phyloP scores from a whole-genome alignment of 2,888 invertebrate genomes.

The Dendrolimus houi region DNA sequence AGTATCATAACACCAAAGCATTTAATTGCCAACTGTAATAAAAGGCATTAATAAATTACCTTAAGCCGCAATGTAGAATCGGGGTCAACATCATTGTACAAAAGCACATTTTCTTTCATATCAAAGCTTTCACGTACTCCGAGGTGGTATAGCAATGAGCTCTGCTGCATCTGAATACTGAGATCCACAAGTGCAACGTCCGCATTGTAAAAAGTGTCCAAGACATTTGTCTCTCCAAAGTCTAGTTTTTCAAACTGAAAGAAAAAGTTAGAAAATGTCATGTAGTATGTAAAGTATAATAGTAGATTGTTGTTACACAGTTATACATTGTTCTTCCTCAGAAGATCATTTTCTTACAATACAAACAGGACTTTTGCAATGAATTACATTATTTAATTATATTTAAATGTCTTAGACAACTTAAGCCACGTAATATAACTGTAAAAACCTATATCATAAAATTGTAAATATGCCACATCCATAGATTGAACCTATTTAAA shows the following conservation, averaged over 20 bases:
- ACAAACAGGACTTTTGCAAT: no score
- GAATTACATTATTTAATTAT: no score
- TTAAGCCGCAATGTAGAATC: constrained; percentile 92
- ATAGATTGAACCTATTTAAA: no score
- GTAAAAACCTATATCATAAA: no score
- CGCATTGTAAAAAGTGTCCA: constrained; percentile 98
- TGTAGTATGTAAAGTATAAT: no score
- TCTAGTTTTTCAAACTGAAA: constrained; percentile 96
- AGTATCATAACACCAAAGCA: no score
- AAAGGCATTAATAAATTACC: constrained; percentile 63
- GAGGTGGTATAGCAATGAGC: constrained; percentile 95
- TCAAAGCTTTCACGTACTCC: constrained; percentile 98
- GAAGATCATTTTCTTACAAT: no score
- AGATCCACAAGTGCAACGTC: constrained; percentile 98
- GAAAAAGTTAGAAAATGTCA: neutral
- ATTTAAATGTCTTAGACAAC: no score
- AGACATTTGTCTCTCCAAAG: constrained; percentile 96
- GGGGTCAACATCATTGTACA: constrained; percentile 92
- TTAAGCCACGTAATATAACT: no score
- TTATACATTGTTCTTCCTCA: no score
- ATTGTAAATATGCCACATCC: no score
- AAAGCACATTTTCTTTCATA: constrained; percentile 95
- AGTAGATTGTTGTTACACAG: no score
- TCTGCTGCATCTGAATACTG: constrained; percentile 93
- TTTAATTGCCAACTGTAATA: neutral